Percentiles rank a stretch among this genome's conserved stretches.
These are phyloP conservation scores for Coboldia fuscipes DNA, from an alignment of 1,140 invertebrate species.

Conservation along the genomic window DNA sequence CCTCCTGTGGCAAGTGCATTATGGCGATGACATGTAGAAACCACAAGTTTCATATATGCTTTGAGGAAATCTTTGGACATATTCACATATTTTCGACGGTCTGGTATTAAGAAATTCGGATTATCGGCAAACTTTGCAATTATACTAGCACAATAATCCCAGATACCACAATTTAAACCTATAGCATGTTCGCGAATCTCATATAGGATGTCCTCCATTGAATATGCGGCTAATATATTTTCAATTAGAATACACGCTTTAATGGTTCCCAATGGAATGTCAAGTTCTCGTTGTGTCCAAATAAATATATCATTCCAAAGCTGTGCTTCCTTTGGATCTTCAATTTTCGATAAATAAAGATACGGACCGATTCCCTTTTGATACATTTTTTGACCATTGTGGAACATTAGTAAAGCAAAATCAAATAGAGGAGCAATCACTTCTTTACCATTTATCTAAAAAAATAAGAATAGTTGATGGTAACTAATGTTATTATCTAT, in stretches of 20 bases:
- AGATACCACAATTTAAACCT: conserved; percentile 53
- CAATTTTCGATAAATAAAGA: conserved; percentile 18
- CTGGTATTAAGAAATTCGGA: conserved; percentile 36
- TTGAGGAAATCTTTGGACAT: conserved; percentile 38
- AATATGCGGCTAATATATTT: conserved; percentile 43
- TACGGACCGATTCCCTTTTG: conserved; percentile 33
- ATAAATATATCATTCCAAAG: conserved; percentile 52
- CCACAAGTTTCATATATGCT: conserved; percentile 35
- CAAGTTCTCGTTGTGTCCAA: conserved; percentile 36
- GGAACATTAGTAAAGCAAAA: conserved; percentile 43
- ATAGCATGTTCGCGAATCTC: conserved; percentile 40
- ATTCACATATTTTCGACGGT: conserved; percentile 43
- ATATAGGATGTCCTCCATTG: conserved; percentile 47
- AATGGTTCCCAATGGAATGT: conserved; percentile 32
- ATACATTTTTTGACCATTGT: conserved; percentile 30
- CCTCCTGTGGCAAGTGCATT: conserved; percentile 44
- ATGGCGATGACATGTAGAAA: conserved; percentile 35
- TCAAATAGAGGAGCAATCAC: conserved; percentile 43
- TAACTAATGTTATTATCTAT: conserved; percentile 3
- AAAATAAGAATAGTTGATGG: conserved; percentile 4
- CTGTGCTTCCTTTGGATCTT: conserved; percentile 36
- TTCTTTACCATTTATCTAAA: conserved; percentile 36
- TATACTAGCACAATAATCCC: conserved; percentile 53
- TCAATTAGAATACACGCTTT: conserved; percentile 54
- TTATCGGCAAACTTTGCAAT: conserved; percentile 41